phyloP scores from a whole-genome alignment of 2,113 vertebrate genomes.

The Toxotes chatareus region DNA sequence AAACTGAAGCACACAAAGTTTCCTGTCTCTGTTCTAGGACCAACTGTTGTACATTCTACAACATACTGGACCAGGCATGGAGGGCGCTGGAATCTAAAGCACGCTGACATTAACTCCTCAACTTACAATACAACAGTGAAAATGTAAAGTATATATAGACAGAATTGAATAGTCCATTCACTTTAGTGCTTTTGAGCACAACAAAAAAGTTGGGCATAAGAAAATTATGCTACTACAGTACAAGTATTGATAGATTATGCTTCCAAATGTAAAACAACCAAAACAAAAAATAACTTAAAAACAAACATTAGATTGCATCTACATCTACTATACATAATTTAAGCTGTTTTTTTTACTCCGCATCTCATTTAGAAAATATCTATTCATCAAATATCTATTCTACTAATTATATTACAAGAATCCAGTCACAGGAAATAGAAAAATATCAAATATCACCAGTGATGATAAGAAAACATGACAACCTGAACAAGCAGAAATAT shows the following conservation, averaged over 20 bases:
- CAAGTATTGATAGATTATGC: conserved; percentile 78
- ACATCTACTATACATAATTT: conserved; percentile 82
- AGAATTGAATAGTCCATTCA: conserved; percentile 73
- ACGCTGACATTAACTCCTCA: conserved; percentile 67
- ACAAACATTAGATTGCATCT: conserved; percentile 81
- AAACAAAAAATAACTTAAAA: conserved; percentile 69
- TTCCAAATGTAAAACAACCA: conserved; percentile 76
- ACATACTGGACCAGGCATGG: conserved; percentile 68
- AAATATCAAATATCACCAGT: conserved; percentile 88
- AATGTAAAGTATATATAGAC: conserved; percentile 77
- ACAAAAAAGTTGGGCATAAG: conserved; percentile 73
- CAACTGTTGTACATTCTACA: conserved; percentile 79
- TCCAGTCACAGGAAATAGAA: conserved; percentile 86
- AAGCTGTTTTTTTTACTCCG: conserved; percentile 77
- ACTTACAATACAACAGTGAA: conserved; percentile 78
- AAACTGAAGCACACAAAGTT: conserved; percentile 68
- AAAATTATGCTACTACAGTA: conserved; percentile 80
- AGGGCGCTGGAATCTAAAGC: conserved; percentile 72
- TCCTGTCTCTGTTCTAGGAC: conserved; percentile 72
- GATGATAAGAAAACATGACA: conserved; percentile 86
- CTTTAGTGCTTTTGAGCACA: conserved; percentile 71
- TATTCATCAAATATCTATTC: conserved; percentile 87
- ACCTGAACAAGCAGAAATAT: conserved; percentile 86
- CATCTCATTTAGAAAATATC: conserved; percentile 87
- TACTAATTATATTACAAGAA: conserved; percentile 84